A percentile compares a stretch with the other conserved stretches of the same genome.
Evolutionary conservation across 2,888 invertebrate genomes (phyloP).

Genomic region (Drosophila antonietae): DNA sequence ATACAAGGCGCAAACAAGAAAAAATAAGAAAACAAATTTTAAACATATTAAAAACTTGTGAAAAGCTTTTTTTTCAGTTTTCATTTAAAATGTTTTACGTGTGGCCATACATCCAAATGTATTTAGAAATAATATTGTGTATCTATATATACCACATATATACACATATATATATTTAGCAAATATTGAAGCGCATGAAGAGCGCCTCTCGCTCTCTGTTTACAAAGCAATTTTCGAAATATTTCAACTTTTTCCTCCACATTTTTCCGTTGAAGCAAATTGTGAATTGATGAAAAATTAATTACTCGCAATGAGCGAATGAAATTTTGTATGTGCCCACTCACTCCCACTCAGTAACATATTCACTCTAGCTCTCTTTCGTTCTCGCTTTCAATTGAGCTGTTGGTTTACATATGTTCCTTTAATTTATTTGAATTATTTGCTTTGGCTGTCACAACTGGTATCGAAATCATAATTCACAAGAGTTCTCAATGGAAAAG

Average conservation of each 20-base stretch:
- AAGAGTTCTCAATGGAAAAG: neutral
- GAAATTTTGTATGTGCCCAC: constrained; percentile 23
- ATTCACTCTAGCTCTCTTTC: neutral
- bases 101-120: neutral
- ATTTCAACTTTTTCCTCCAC: constrained; percentile 17
- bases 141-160: neutral
- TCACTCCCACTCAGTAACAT: neutral
- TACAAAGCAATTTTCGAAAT: constrained; percentile 27
- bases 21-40: constrained; percentile 13
- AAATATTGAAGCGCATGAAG: constrained; percentile 17
- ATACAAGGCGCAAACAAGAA: constrained; percentile 1
- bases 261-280: constrained; percentile 34
- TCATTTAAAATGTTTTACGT: constrained; percentile 4
- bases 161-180: neutral
- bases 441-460: constrained; percentile 29
- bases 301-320: constrained; percentile 43
- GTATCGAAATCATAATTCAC: constrained; percentile 28
- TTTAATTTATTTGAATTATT: constrained; percentile 24
- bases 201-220: constrained; percentile 21
- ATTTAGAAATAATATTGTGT: neutral
- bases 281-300: constrained; percentile 27
- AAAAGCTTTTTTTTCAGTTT: constrained; percentile 25
- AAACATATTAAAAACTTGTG: constrained; percentile 25
- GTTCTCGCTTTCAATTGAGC: constrained; percentile 24
- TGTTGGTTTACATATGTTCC: constrained; percentile 9